These are phyloP conservation scores for Toxotes jaculatrix DNA, from an alignment of 2,113 vertebrate genomes.

Conservation along the genomic window DNA sequence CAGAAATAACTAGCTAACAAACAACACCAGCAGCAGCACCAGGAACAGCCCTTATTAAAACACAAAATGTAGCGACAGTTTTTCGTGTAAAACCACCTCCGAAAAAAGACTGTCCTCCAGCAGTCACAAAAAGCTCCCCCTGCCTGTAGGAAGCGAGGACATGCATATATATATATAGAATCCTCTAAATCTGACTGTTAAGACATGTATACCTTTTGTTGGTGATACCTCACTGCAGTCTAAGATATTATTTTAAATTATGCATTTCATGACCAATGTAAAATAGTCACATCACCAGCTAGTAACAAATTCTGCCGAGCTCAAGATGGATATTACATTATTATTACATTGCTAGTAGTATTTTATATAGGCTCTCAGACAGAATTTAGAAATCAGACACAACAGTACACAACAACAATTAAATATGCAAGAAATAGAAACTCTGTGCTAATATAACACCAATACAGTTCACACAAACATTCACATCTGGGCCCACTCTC, in stretches of 20 bases:
- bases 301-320: background rate
- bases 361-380: background rate
- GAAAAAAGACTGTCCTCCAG: conserved; percentile 3
- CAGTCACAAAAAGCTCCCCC: background rate
- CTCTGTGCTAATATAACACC: conserved; percentile 36
- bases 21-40: conserved; percentile 44
- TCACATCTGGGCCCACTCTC: conserved; percentile 62
- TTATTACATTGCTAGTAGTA: background rate
- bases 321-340: background rate
- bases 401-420: conserved; percentile 27
- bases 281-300: background rate
- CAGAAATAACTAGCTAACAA: conserved; percentile 69
- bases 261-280: background rate
- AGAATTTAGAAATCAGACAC: conserved; percentile 1
- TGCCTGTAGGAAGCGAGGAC: background rate
- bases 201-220: background rate
- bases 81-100: conserved; percentile 9
- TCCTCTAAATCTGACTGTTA: background rate
- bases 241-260: background rate
- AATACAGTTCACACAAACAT: conserved; percentile 42
- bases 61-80: conserved; percentile 16
- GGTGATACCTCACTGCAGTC: background rate
- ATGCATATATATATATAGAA: background rate
- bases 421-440: conserved; percentile 44
- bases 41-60: conserved; percentile 37